Percentiles rank a stretch among this genome's conserved stretches.
Conservation (phyloP, 2,888 invertebrate genomes). For the Erebia ligea region DNA sequence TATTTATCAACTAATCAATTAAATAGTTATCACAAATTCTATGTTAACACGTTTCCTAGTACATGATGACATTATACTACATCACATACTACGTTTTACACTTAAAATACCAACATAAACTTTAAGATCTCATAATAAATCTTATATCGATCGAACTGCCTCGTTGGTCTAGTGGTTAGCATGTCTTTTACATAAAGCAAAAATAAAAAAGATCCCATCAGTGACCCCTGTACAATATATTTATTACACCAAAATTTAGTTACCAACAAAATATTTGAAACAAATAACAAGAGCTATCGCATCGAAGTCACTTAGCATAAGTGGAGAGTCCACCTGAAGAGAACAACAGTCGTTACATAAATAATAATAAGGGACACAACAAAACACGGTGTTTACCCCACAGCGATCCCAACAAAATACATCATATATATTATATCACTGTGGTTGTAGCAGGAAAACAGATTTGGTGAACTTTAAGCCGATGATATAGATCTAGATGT, state of each 20-base stretch:
- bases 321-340: slow-evolving; percentile 70
- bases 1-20: too few relatives aligned
- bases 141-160: too few relatives aligned
- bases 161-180: too few relatives aligned
- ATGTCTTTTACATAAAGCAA: background rate
- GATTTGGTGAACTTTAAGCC: slow-evolving; percentile 20
- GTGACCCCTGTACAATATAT: slow-evolving; percentile 9
- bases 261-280: slow-evolving; percentile 3
- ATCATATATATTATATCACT: slow-evolving; percentile 54
- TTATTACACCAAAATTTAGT: background rate
- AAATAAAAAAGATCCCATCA: background rate
- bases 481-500: background rate
- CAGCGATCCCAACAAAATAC: slow-evolving; percentile 55
- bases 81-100: too few relatives aligned
- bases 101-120: too few relatives aligned
- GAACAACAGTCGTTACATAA: slow-evolving; percentile 81
- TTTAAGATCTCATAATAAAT: too few relatives aligned
- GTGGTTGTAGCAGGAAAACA: slow-evolving; percentile 21
- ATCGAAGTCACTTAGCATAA: slow-evolving; percentile 69
- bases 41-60: too few relatives aligned
- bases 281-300: slow-evolving; percentile 16
- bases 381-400: slow-evolving; percentile 72
- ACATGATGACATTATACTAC: too few relatives aligned
- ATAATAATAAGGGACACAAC: slow-evolving; percentile 65
- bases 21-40: too few relatives aligned